These are phyloP conservation scores for Ischnura elegans DNA, from an alignment of 2,888 invertebrate genomes.

Conservation along the genomic window DNA sequence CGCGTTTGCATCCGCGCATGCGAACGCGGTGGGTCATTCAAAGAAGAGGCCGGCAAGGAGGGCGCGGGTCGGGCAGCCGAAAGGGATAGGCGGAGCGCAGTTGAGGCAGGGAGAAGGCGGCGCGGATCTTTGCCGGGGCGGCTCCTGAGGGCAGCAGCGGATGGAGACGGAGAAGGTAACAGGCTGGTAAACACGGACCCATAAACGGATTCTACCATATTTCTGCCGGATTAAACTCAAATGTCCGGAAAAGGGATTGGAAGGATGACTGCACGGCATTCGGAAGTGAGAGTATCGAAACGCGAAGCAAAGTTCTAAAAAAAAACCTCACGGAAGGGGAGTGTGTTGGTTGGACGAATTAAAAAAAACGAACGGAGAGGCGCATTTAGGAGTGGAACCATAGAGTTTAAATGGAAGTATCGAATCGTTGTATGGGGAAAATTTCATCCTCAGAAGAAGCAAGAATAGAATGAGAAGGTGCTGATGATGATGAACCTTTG, in stretches of 20 bases:
- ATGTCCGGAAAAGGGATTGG: not conserved
- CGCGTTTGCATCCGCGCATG: slow-evolving; percentile 10
- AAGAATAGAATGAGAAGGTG: too few species aligned
- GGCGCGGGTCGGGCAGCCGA: not conserved
- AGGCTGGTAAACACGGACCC: not conserved
- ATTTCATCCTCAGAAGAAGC: too few species aligned
- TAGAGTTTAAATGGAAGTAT: too few species aligned
- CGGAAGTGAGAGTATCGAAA: not conserved
- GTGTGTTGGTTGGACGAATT: too few species aligned
- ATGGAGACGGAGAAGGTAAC: not conserved
- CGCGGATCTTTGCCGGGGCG: not conserved
- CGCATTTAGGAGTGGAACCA: too few species aligned
- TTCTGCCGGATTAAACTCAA: not conserved
- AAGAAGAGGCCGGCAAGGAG: not conserved
- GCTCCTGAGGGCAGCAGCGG: not conserved
- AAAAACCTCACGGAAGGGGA: not conserved
- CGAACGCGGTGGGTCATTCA: not conserved
- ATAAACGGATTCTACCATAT: not conserved
- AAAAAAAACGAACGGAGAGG: too few species aligned
- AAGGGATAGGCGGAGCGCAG: not conserved
- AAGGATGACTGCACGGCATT: not conserved
- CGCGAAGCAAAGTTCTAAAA: not conserved
- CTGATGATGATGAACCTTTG: too few species aligned
- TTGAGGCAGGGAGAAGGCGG: not conserved
- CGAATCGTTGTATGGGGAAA: too few species aligned